Base-by-base conservation (phyloP, 2,888 invertebrate genomes). In the Ferdinandea cuprea region DNA sequence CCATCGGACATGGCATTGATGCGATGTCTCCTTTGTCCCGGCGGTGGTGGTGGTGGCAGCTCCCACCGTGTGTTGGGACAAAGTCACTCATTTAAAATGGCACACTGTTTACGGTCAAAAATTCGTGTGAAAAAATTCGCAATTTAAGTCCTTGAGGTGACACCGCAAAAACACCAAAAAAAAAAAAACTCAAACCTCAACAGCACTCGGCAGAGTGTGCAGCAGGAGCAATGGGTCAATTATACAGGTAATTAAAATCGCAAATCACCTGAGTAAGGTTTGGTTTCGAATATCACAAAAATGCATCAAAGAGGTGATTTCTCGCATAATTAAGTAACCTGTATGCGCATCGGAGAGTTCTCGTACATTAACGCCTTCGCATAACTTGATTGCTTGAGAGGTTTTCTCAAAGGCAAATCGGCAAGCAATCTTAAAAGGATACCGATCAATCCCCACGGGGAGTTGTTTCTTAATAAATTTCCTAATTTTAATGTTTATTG, bases 61-160 rank as follows among this genome's bases (percentile, higher is more conserved):
- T 65, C 56, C 37, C 58, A 46, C 48, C 50, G 35, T 63, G 42
- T 54, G 52, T 15, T 44, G 42, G 48, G 58, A 71, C 50, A 21
- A 50, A 59, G 50, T 76, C 44, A 44, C 44, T 68, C 66, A 32
- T 59, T 44, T 44, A 44, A 66, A 81, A 46, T 61, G 81, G 65
- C 71, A 69, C 61, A 50, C 54, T 48, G 17, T 85, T 87, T 87
- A 87, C 86, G 87, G 86, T 85, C 85, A 85, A 66, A 88, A 89
- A 88, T 88, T 88, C 89, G 89, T 89, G 89, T 89, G 89, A 89
- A 89, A 89, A n/a, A 89, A 89, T 87, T 86, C 86, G 69, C 52
- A 86, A 86, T 37, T 78, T 72, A 83, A 72, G 25, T 69, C 71
- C 54, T 71, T 72, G 59, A 71, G 56, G 80, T 81, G 80, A 80